Evolutionary conservation across 2,113 vertebrate species (phyloP).

Genomic region (Probosciger aterrimus): DNA sequence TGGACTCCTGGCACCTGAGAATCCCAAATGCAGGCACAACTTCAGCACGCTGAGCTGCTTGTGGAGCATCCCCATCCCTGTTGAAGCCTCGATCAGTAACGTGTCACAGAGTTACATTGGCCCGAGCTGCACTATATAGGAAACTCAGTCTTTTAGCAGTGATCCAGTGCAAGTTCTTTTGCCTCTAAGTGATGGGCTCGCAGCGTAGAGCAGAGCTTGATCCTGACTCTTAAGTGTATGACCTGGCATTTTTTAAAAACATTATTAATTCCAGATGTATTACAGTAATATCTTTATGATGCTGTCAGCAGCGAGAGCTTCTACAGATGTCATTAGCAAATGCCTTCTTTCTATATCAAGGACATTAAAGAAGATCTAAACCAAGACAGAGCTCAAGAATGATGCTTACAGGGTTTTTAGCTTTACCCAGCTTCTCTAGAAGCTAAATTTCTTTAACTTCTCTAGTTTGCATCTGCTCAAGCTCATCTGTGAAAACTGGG

Average conservation of each 20-base stretch:
- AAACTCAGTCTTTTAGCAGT: neutral
- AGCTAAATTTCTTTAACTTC: neutral
- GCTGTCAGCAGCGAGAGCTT: neutral
- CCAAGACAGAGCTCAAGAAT: neutral
- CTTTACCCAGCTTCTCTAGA: neutral
- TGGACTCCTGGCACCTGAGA: neutral
- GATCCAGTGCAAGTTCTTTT: neutral
- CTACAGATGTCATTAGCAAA: neutral
- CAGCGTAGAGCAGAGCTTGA: neutral
- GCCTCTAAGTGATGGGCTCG: neutral
- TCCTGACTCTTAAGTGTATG: neutral
- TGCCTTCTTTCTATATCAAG: neutral
- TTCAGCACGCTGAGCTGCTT: neutral
- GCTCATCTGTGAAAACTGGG: neutral
- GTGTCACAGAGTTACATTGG: neutral
- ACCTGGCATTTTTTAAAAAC: neutral
- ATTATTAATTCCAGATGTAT: neutral
- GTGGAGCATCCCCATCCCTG: neutral
- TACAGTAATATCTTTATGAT: neutral
- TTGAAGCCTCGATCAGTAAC: rapidly evolving
- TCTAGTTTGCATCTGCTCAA: neutral
- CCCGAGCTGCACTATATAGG: neutral
- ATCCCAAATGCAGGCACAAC: neutral
- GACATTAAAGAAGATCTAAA: neutral
- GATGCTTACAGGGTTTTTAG: neutral